Evolutionary conservation across 1,140 invertebrate species (phyloP), one percentile per base, ranked within the genome.

Genomic region (Ostrea denselamellosa): DNA sequence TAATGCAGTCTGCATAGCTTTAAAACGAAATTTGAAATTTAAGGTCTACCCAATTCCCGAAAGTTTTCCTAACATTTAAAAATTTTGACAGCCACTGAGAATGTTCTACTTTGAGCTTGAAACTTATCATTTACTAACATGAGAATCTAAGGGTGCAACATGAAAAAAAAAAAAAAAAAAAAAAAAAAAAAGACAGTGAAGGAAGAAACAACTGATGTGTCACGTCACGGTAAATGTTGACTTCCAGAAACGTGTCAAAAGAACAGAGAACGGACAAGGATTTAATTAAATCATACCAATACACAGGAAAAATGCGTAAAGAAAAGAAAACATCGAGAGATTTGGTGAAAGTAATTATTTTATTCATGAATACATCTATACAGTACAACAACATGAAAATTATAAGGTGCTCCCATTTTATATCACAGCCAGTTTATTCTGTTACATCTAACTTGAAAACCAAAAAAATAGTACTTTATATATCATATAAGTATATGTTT

Each of bases 341-440:
- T 77, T 77, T 77, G 25, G 28, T 77, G 68, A 77, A 25, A 77
- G 28, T 34, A 77, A 77, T 77, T 14, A 77, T 25, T 77, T 77
- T 77, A 77, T 77, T 77, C 25, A 77, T 77, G 68, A 22, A 77
- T 77, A 77, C 3, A 77, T 77, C 68, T 77, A 77, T 77, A 28
- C 68, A 62, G 14, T 44, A 62, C 56, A 71, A 34, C 68, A 77
- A 77, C 22, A 77, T 28, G 68, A 77, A 25, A 28, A 77, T 3
- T 62, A 62, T 62, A 62, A 14, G 68, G 68, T 77, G 25, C 68
- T 77, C 68, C 68, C 68, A 77, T 10, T 25, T n/a, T n/a, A 77
- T 77, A 77, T 77, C 68, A 77, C 68, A 77, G 22, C 8, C 22
- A 62, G 0, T 62, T 44, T 44, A 25, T 77, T 34, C 22, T 14